Evolutionary conservation across 2,797 vertebrate species (phyloP).

Genomic region (Acipenser oxyrinchus): DNA sequence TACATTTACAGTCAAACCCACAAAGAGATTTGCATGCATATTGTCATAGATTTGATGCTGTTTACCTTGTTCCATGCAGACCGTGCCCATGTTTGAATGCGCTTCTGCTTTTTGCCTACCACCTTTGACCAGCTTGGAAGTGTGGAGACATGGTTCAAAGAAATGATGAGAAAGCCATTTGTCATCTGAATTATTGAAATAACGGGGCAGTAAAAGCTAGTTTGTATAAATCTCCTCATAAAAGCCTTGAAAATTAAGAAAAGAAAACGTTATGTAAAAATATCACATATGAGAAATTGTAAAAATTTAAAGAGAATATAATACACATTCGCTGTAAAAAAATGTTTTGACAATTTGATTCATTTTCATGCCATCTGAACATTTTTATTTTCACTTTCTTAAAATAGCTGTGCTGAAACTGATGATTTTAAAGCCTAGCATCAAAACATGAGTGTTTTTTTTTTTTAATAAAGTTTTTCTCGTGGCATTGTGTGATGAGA

Average conservation of each 20-base stretch:
- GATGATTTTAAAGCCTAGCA: too few species aligned
- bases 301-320: too few species aligned
- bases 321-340: too few species aligned
- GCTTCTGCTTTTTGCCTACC: constrained; percentile 57
- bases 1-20: background rate
- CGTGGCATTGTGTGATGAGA: too few species aligned
- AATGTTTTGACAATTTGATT: too few species aligned
- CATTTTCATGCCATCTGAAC: too few species aligned
- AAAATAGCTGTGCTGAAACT: too few species aligned
- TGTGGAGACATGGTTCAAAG: constrained; percentile 50
- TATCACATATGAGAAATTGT: too few species aligned
- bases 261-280: background rate
- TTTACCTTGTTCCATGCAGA: constrained; percentile 54
- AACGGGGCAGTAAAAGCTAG: constrained; percentile 54
- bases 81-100: constrained; percentile 44
- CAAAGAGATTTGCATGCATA: background rate
- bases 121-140: constrained; percentile 49
- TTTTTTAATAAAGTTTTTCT: constrained; percentile 40
- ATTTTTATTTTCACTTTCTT: too few species aligned
- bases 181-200: constrained; percentile 50
- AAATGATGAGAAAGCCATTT: constrained; percentile 64
- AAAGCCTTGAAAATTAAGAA: constrained; percentile 35
- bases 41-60: background rate
- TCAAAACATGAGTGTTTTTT: too few species aligned
- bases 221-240: constrained; percentile 54